A percentile compares a stretch with the other conserved stretches of the same genome.
These are phyloP conservation scores for Lysiphlebus fabarum DNA, from an alignment of 1,140 invertebrate species.

Conservation along the genomic window DNA sequence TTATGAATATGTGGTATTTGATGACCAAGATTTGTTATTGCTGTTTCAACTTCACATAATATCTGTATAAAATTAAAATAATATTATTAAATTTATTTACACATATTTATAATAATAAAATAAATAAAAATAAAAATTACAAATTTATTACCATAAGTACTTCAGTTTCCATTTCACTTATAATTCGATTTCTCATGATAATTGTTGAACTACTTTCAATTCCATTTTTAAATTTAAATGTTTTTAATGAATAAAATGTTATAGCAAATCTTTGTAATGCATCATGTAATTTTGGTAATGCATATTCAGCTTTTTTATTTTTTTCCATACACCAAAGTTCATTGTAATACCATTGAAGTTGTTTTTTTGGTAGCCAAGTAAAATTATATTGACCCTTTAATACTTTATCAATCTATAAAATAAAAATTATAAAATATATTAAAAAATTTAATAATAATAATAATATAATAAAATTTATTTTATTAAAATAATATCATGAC, in stretches of 20 bases:
- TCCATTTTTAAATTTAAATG: slow-evolving; percentile 39
- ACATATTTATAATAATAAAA: not conserved
- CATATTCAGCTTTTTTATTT: slow-evolving; percentile 45
- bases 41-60: slow-evolving; percentile 54
- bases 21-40: slow-evolving; percentile 42
- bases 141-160: slow-evolving; percentile 25
- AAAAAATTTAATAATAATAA: no score
- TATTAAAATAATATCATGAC: no score
- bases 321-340: slow-evolving; percentile 50
- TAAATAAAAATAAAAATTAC: slow-evolving; percentile 1
- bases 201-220: slow-evolving; percentile 39
- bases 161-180: slow-evolving; percentile 46
- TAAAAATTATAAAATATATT: no score
- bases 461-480: no score
- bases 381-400: slow-evolving; percentile 47
- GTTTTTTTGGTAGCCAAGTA: slow-evolving; percentile 52
- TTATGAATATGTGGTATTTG: slow-evolving; percentile 34
- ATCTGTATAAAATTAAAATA: slow-evolving; percentile 38
- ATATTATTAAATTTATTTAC: slow-evolving; percentile 1
- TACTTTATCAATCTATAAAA: slow-evolving; percentile 47
- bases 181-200: slow-evolving; percentile 39
- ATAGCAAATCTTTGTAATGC: slow-evolving; percentile 52
- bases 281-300: slow-evolving; percentile 47
- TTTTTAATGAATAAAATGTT: slow-evolving; percentile 45
- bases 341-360: slow-evolving; percentile 47